Percentiles rank a stretch among this genome's conserved stretches.
These are phyloP conservation scores for Branchellion lobata DNA, from an alignment of 2,888 invertebrate species.

Conservation along the genomic window DNA sequence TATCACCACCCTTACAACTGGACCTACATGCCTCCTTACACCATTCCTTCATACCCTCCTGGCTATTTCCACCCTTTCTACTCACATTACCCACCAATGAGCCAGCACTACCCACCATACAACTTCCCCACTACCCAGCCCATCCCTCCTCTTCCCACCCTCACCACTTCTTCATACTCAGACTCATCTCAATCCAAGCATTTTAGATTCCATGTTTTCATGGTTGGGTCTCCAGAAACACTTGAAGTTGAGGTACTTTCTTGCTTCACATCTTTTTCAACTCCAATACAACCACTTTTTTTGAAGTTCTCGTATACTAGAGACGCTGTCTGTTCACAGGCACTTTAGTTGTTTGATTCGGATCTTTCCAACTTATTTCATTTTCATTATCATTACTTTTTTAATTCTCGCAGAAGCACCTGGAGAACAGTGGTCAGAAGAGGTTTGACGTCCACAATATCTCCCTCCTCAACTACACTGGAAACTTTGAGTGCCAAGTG, in stretches of 20 bases:
- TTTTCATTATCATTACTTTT: neutral
- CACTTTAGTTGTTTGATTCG: neutral
- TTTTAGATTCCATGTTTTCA: conserved; percentile 1
- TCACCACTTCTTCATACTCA: neutral
- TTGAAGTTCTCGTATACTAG: no score
- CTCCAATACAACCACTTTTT: no score
- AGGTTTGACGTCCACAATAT: conserved; percentile 41
- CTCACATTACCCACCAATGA: neutral
- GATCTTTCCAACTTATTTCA: neutral
- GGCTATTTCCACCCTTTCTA: neutral
- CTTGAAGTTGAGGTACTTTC: neutral
- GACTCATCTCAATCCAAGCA: neutral
- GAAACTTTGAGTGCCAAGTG: conserved; percentile 39
- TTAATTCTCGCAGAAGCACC: neutral
- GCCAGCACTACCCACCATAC: neutral
- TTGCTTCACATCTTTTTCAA: no score
- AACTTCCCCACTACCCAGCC: neutral
- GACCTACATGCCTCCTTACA: neutral
- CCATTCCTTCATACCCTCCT: neutral
- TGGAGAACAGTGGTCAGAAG: conserved; percentile 33
- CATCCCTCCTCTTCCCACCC: neutral
- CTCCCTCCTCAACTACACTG: conserved; percentile 19
- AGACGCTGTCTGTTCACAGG: no score
- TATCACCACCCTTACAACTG: neutral
- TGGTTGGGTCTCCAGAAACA: neutral